Percentiles rank a stretch among this genome's conserved stretches.
Conservation (phyloP, 1,140 invertebrate genomes). For the Monochamus saltuarius region DNA sequence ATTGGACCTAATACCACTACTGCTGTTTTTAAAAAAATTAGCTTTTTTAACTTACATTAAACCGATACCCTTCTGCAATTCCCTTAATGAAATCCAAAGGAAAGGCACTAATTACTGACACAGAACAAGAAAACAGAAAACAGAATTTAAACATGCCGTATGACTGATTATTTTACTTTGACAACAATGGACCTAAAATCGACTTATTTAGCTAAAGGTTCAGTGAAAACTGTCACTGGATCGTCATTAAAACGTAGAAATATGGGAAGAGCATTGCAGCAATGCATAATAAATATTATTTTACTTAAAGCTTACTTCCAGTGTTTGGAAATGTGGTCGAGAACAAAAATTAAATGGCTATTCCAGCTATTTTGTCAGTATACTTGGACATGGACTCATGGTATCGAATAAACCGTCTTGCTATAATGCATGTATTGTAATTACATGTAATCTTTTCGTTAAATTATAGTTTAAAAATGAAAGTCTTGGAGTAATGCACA, state of each 20-base stretch:
- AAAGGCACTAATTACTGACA: slow-evolving; percentile 6
- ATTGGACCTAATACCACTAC: too few species aligned
- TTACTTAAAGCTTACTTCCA: slow-evolving; percentile 22
- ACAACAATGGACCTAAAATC: too few species aligned
- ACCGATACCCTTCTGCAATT: slow-evolving; percentile 14
- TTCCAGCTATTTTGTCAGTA: slow-evolving; percentile 1
- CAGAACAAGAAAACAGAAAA: too few species aligned
- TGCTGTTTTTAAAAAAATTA: slow-evolving; percentile 1
- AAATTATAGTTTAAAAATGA: slow-evolving; percentile 25
- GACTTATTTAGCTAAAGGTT: too few species aligned
- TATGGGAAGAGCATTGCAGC: too few species aligned
- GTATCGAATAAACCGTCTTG: not conserved
- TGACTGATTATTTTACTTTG: too few species aligned
- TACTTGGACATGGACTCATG: slow-evolving; percentile 9
- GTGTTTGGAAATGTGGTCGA: slow-evolving; percentile 25
- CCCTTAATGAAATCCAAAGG: slow-evolving; percentile 2
- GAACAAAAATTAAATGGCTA: not conserved
- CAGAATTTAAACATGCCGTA: too few species aligned
- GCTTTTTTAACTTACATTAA: slow-evolving; percentile 13
- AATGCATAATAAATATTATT: not conserved
- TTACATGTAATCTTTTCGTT: slow-evolving; percentile 21
- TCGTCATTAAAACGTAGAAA: too few species aligned
- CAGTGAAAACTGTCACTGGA: too few species aligned
- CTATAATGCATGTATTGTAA: slow-evolving; percentile 8
- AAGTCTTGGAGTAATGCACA: slow-evolving; percentile 14